Evolutionary conservation across 2,888 invertebrate species (phyloP).

Genomic region (Chirona hameri): DNA sequence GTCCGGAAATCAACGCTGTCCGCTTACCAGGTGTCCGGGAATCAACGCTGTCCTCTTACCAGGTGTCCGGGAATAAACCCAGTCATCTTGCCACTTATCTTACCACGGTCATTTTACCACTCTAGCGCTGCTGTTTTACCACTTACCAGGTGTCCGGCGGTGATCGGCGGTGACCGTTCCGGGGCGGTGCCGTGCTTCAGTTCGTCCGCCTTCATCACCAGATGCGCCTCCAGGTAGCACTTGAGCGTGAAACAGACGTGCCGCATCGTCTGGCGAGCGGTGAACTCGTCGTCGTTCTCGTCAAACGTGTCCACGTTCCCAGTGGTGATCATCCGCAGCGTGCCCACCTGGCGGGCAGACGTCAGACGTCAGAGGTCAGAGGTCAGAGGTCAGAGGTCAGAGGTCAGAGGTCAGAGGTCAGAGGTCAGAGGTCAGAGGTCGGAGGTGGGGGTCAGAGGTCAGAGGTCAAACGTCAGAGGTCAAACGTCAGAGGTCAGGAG

Average conservation of each 20-base stretch:
- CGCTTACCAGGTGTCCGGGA: not conserved
- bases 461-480: too few relatives aligned
- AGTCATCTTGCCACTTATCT: too few relatives aligned
- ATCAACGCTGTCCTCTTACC: not conserved
- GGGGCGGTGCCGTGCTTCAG: slow-evolving; percentile 53
- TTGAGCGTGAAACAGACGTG: slow-evolving; percentile 57
- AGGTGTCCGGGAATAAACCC: not conserved
- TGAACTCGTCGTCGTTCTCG: slow-evolving; percentile 28
- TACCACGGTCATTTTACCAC: too few relatives aligned
- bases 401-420: too few relatives aligned
- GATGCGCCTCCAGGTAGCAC: slow-evolving; percentile 86
- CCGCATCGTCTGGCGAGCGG: slow-evolving; percentile 8
- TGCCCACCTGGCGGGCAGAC: not conserved
- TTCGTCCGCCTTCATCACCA: slow-evolving; percentile 72
- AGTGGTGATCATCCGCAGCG: slow-evolving; percentile 13
- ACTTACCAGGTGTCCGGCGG: slow-evolving; percentile 5
- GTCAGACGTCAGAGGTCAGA: too few relatives aligned
- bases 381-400: too few relatives aligned
- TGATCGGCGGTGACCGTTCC: slow-evolving; percentile 47
- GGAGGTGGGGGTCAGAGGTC: too few relatives aligned
- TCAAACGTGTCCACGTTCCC: slow-evolving; percentile 9
- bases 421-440: too few relatives aligned
- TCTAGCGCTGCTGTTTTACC: too few relatives aligned
- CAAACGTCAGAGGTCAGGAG: too few relatives aligned
- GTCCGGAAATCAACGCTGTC: too few relatives aligned